phyloP scores from a whole-genome alignment of 2,113 vertebrate species.

The Emydura subglobosa region DNA sequence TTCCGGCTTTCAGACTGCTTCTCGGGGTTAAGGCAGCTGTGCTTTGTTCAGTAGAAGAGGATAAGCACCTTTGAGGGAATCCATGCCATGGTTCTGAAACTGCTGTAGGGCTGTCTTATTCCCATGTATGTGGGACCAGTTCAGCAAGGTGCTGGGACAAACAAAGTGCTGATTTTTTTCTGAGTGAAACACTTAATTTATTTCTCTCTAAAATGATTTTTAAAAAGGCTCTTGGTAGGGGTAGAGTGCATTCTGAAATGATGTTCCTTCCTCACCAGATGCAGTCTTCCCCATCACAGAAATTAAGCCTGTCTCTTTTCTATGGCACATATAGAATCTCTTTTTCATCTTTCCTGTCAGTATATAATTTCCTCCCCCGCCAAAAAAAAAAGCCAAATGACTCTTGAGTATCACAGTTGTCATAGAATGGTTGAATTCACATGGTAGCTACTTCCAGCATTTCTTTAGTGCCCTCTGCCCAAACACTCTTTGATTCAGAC shows the following conservation, averaged over 20 bases:
- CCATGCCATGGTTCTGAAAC: background rate
- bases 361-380: background rate
- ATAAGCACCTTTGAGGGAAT: background rate
- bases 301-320: background rate
- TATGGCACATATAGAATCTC: background rate
- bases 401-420: background rate
- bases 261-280: background rate
- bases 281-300: background rate
- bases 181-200: background rate
- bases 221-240: background rate
- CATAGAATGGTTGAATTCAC: background rate
- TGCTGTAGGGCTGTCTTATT: fast-evolving
- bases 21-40: background rate
- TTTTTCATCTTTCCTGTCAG: background rate
- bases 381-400: background rate
- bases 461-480: background rate
- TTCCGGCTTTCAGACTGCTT: background rate
- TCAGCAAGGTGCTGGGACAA: fast-evolving
- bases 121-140: background rate
- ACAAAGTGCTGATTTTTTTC: background rate
- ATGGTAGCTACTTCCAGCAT: background rate
- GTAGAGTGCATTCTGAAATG: background rate
- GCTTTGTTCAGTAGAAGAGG: background rate
- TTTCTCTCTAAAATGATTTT: background rate
- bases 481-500: background rate